Evolutionary conservation across 2,888 invertebrate species (phyloP), one percentile per base, ranked within the genome.

Genomic region (Papilio gigon): DNA sequence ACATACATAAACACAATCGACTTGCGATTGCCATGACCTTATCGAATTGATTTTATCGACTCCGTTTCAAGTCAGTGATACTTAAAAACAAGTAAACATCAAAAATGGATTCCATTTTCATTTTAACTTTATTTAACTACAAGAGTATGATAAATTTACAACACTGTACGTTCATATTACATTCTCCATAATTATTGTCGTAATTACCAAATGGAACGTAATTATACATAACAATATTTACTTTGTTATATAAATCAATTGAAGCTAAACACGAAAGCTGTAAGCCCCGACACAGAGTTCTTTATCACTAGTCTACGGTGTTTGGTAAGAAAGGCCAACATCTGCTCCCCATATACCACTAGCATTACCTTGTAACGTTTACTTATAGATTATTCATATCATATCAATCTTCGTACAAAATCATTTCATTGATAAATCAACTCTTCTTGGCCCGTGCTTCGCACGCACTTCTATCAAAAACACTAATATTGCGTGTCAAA

Each of bases 151-250:
- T 1, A n/a, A 25, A 30, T 35, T 66, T 63, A 70, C 58, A 66
- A 58, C 35, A 35, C 35, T 22, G 40, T 22, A 27, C 63, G 37
- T 37, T 61, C 33, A 59, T 58, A 50, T 20, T 22, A 37, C 9
- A 22, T 58, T 33, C 47, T 42, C 37, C 20, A 22, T 53, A 65
- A 71, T 77, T 77, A 77, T 77, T 76, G 76, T 77, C 77, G 69
- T 70, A 63, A 67, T 70, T 71, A 64, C 56, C 22, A 69, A 61
- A 70, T 69, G 42, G 37, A 69, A 67, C 58, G 44, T 62, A 71
- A 65, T 61, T 58, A 65, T 56, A 70, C 59, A 71, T 47, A 27
- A 66, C 69, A 66, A 53, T 58, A 58, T 17, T 58, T 4, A n/a
- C n/a, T 50, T 47, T 35, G 8, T 33, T 58, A 40, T 50, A 61